Evolutionary conservation across 1,140 invertebrate species (phyloP).

Genomic region (Anoplophora glabripennis): DNA sequence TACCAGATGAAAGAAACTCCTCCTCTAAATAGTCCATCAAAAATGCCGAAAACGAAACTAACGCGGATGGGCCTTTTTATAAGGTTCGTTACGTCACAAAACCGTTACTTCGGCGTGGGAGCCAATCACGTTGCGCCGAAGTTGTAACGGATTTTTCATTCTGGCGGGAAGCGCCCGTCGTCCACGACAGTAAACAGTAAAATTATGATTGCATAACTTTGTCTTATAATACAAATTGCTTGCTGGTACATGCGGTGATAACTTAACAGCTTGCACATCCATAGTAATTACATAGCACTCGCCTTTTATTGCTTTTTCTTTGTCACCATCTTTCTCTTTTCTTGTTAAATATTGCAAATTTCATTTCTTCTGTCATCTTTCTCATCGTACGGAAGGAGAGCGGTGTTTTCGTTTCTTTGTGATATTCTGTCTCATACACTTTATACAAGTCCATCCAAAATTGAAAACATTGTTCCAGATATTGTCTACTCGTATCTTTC

Average conservation of each 20-base stretch:
- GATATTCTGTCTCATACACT: neutral
- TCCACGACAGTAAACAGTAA: constrained; percentile 38
- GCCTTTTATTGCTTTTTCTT: constrained; percentile 12
- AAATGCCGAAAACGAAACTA: constrained; percentile 11
- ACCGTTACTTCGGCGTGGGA: too few species aligned
- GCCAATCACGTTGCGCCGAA: too few species aligned
- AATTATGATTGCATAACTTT: constrained; percentile 46
- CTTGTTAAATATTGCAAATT: constrained; percentile 18
- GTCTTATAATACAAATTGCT: constrained; percentile 47
- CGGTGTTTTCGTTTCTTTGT: neutral
- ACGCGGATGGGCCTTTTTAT: constrained; percentile 8
- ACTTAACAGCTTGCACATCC: constrained; percentile 31
- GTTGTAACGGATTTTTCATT: too few species aligned
- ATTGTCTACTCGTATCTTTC: constrained; percentile 21
- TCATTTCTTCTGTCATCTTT: constrained; percentile 9
- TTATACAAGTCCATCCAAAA: neutral
- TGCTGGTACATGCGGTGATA: constrained; percentile 40
- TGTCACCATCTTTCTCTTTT: constrained; percentile 10
- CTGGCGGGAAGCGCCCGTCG: constrained; percentile 9
- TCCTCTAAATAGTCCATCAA: constrained; percentile 7
- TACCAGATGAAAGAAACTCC: neutral
- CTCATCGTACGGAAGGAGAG: neutral
- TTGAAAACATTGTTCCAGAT: constrained; percentile 22
- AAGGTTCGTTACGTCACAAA: constrained; percentile 11
- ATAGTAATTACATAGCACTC: constrained; percentile 10